These are phyloP conservation scores for Plusia festucae DNA, from an alignment of 2,888 invertebrate species.

Conservation along the genomic window DNA sequence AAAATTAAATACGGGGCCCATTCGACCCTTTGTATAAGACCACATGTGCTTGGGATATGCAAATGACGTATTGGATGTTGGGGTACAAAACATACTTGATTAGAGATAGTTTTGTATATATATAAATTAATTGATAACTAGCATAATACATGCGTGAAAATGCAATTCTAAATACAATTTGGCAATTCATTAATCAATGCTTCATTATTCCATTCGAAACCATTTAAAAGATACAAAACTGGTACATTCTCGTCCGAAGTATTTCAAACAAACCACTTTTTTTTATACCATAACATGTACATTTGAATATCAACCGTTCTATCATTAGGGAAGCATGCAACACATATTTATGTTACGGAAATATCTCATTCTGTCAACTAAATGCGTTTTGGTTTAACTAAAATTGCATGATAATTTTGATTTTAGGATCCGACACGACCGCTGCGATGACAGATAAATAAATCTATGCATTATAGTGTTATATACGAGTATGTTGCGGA, in stretches of 20 bases:
- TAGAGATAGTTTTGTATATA: conserved; percentile 60
- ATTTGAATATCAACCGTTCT: conserved; percentile 67
- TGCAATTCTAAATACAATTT: background rate
- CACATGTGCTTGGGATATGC: conserved; percentile 88
- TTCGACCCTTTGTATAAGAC: conserved; percentile 85
- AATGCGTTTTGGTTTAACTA: conserved; percentile 82
- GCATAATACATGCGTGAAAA: background rate
- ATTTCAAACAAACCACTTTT: conserved; percentile 58
- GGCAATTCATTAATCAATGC: conserved; percentile 51
- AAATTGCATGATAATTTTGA: conserved; percentile 87
- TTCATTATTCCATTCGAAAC: conserved; percentile 56
- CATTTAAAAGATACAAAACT: conserved; percentile 65
- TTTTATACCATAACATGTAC: conserved; percentile 53
- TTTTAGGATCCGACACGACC: conserved; percentile 74
- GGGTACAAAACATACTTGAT: conserved; percentile 76
- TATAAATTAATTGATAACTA: conserved; percentile 43
- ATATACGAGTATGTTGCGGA: conserved; percentile 23
- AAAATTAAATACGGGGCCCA: conserved; percentile 87
- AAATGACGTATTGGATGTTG: conserved; percentile 85
- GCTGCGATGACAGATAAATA: conserved; percentile 74
- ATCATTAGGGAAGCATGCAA: conserved; percentile 72
- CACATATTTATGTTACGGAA: conserved; percentile 73
- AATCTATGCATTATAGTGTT: conserved; percentile 43
- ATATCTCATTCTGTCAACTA: conserved; percentile 84
- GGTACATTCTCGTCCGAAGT: conserved; percentile 48